Percentiles rank a stretch among this genome's conserved stretches.
phyloP scores from a whole-genome alignment of 1,140 invertebrate genomes.

The Heliconius himera region DNA sequence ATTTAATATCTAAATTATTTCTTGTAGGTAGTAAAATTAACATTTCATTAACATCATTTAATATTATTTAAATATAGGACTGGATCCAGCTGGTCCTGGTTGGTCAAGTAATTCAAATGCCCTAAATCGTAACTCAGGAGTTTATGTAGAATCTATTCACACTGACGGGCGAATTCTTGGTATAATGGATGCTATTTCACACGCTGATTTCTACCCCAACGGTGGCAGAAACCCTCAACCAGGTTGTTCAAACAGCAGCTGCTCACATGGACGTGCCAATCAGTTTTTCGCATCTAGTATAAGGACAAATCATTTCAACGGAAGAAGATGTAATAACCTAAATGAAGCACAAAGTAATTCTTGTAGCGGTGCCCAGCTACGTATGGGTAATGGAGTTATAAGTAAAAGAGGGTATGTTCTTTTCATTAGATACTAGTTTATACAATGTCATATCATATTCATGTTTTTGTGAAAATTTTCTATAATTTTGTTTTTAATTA shows the following conservation, averaged over 20 bases:
- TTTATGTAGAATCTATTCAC: constrained; percentile 84
- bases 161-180: constrained; percentile 80
- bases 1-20: too few relatives aligned
- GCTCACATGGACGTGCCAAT: constrained; percentile 81
- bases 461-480: constrained; percentile 3
- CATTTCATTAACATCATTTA: too few relatives aligned
- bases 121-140: constrained; percentile 78
- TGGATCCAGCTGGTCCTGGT: constrained; percentile 85
- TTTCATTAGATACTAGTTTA: too few relatives aligned
- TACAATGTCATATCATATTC: too few relatives aligned
- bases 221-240: constrained; percentile 84
- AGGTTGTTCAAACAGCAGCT: constrained; percentile 83
- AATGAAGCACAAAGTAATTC: constrained; percentile 47
- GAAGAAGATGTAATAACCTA: constrained; percentile 62
- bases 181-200: constrained; percentile 62
- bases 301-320: constrained; percentile 67
- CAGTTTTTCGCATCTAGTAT: constrained; percentile 82
- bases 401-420: constrained; percentile 50
- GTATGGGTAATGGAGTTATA: constrained; percentile 63
- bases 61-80: constrained; percentile 60
- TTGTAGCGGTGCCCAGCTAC: constrained; percentile 52
- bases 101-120: constrained; percentile 62
- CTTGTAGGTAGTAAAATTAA: too few relatives aligned
- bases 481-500: constrained; percentile 12
- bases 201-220: constrained; percentile 83